Evolutionary conservation across 2,888 invertebrate species (phyloP), one percentile per base, ranked within the genome.

Genomic region (Mythimna ferrago): DNA sequence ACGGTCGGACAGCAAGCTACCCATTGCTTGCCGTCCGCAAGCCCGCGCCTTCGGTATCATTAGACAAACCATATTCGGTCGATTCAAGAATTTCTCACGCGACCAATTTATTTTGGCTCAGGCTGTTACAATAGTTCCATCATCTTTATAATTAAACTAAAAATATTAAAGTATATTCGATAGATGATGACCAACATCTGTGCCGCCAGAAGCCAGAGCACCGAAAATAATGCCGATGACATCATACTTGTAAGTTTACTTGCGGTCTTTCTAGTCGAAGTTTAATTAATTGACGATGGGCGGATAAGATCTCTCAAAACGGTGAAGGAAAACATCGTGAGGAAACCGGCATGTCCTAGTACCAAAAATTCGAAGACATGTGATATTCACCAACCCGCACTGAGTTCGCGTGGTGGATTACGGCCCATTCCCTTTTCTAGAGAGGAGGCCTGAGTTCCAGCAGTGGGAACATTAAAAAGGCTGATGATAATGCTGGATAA

Each of bases 221-320:
- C 92, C 92, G 86, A 92, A 94, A 94, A 93, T 94, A 94, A 94
- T 93, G 90, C 89, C 87, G 87, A 90, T 94, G 94, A 94, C 94
- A 93, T 94, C 94, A 94, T 90, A 83, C 82, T 78, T 68, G 65
- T 76, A 44, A 57, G 44, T 73, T 82, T 73, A 60, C 35, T 63
- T 9, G 35, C 58, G 32, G 38, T 75, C 83, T 83, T 79, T 82
- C 70, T 67, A 62, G 26, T 64, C 3, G 19, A 10, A 3, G 6
- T 56, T 61, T 70, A 73, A 73, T 68, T 72, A 44, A 60, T 44
- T 60, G 44, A 69, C 44, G 32, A 57, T 48, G 2, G n/a, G 51
- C 51, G 6, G 19, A n/a, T 53, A 53, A 53, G 2, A 16, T 7
- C n/a, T n/a, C 51, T 7, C n/a, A 32, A 32, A 32, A 32, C 32